Conservation (phyloP, 2,113 vertebrate species). For the Sterrhoptilus dennistouni region DNA sequence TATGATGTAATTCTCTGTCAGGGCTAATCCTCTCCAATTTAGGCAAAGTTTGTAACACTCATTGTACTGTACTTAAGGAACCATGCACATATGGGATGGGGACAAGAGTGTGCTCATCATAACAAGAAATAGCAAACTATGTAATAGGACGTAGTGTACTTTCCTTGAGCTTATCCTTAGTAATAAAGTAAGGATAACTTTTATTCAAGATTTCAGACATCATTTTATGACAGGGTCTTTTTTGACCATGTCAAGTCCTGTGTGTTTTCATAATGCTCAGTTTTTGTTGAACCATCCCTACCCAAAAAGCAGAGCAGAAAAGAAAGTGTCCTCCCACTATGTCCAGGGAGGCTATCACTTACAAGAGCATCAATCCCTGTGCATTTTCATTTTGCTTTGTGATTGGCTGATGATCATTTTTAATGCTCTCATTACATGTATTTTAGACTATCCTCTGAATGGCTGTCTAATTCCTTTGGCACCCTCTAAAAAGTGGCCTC, state of each 20-base stretch:
- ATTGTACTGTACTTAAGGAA: background rate
- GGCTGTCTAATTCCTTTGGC: background rate
- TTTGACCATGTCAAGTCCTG: background rate
- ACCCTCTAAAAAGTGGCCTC: accelerated
- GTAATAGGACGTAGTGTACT: background rate
- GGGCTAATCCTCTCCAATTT: background rate
- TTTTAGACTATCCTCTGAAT: background rate
- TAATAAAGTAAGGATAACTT: background rate
- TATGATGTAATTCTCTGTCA: background rate
- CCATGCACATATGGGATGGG: accelerated
- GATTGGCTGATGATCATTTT: background rate
- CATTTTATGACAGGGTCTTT: background rate
- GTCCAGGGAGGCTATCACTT: background rate
- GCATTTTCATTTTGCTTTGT: background rate
- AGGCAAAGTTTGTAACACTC: background rate
- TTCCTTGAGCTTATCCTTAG: background rate
- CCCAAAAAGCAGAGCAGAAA: background rate
- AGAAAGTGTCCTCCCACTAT: background rate
- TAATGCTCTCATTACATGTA: background rate
- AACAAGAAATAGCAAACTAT: background rate
- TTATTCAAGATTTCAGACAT: background rate
- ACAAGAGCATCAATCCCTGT: accelerated
- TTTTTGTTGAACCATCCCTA: background rate
- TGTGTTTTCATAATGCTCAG: background rate
- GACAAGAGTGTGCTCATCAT: background rate